Conservation (phyloP, 2,113 vertebrate species). For the Thinocorus orbignyianus region DNA sequence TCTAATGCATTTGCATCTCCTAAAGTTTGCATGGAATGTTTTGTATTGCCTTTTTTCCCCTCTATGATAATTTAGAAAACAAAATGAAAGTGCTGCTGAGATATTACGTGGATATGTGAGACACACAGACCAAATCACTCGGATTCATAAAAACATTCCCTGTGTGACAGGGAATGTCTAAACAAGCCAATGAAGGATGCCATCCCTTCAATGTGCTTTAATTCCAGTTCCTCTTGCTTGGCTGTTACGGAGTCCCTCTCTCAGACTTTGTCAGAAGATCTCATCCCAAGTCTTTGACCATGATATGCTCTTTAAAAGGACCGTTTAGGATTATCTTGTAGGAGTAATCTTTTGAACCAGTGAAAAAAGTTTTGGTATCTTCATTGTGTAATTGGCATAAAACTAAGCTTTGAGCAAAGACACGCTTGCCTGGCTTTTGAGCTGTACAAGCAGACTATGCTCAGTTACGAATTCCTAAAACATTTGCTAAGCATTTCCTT, state of each 20-base stretch:
- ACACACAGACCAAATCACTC: not conserved
- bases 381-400: not conserved
- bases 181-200: not conserved
- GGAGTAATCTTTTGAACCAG: not conserved
- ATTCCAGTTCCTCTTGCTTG: not conserved
- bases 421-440: not conserved
- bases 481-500: not conserved
- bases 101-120: not conserved
- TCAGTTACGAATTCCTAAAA: not conserved
- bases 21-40: not conserved
- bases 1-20: not conserved
- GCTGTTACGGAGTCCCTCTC: not conserved
- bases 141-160: not conserved
- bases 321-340: not conserved
- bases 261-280: not conserved
- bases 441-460: not conserved
- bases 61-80: not conserved
- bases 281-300: not conserved
- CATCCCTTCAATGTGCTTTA: not conserved
- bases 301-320: not conserved
- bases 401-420: not conserved
- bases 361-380: not conserved
- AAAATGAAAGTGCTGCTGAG: not conserved
- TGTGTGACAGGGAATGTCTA: no score
- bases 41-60: not conserved